Evolutionary conservation across 1,140 invertebrate species (phyloP).

Genomic region (Drosophila sproati): DNA sequence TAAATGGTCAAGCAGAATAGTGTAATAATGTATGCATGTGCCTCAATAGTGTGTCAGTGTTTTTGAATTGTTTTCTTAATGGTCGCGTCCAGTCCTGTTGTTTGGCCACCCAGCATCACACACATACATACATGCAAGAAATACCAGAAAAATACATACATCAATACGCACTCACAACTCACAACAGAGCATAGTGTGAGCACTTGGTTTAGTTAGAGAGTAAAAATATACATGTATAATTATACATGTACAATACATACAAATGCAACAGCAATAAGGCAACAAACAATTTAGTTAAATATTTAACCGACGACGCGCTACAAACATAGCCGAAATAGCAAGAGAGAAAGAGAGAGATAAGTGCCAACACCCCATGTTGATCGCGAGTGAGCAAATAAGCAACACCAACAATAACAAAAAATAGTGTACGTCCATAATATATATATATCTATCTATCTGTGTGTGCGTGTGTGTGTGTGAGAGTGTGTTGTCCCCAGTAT

Average conservation of each 20-base stretch:
- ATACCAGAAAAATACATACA: constrained; percentile 60
- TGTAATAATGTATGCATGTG: constrained; percentile 60
- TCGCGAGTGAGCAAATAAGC: constrained; percentile 65
- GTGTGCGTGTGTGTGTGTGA: constrained; percentile 6
- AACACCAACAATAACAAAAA: constrained; percentile 37
- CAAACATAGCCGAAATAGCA: constrained; percentile 29
- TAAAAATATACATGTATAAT: constrained; percentile 23
- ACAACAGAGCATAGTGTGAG: constrained; percentile 43
- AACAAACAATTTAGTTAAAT: constrained; percentile 42
- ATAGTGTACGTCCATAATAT: no score
- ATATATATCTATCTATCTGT: not conserved
- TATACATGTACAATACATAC: constrained; percentile 6
- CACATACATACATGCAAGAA: constrained; percentile 49
- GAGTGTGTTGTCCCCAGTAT: constrained; percentile 46
- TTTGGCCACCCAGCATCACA: constrained; percentile 69
- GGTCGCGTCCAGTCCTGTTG: constrained; percentile 51
- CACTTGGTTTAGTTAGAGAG: constrained; percentile 69
- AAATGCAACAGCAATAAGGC: constrained; percentile 34
- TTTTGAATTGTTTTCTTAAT: constrained; percentile 48
- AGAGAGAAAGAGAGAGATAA: constrained; percentile 57
- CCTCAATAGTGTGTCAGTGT: constrained; percentile 43
- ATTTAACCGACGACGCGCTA: constrained; percentile 50
- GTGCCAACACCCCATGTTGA: constrained; percentile 76
- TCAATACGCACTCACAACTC: constrained; percentile 56
- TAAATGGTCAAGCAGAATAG: constrained; percentile 33